Evolutionary conservation across 2,888 invertebrate genomes (phyloP), one percentile per base, ranked within the genome.

Genomic region (Cheilosia grossa): DNA sequence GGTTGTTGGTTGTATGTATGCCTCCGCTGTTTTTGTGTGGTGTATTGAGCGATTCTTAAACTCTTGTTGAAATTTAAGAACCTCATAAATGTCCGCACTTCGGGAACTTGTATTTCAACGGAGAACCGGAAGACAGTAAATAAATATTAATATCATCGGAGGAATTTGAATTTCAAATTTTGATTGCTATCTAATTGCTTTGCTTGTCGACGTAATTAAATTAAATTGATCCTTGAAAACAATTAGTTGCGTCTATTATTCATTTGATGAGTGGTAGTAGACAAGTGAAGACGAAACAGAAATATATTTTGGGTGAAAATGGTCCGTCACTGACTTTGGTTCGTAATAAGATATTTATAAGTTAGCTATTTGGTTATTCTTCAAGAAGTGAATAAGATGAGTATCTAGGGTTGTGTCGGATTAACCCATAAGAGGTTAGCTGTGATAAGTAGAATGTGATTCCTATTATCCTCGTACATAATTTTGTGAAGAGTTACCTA

Each of bases 151-250:
- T 79, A 79, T 72, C 66, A 66, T 73, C 10, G 47, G 37, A 7
- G 40, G 42, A 64, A 80, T 80, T 80, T 80, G 80, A 73, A 80
- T 53, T 80, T 80, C 73, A 80, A 73, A 80, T 80, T 73, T 80
- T 80, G 59, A 73, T 66, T 73, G 66, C 40, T 53, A 73, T 73
- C 73, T 80, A 80, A 80, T 73, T 73, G 80, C 78, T 75, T 67
- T 67, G 67, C 63, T 79, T 79, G 70, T 70, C 51, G 63, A 42
- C 9, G 27, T 72, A 79, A 79, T 70, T 58, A 79, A 79, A 72
- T 79, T 64, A 72, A 79, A 70, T 79, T 72, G 78, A 79, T 72
- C 56, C 72, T 72, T 72, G 78, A 72, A 79, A 79, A 70, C 72
- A 79, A 72, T 79, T 64, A 72, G 78, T 72, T 64, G 61, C 24